Evolutionary conservation across 2,113 vertebrate genomes (phyloP).

Genomic region (Vulpes ferrilata): DNA sequence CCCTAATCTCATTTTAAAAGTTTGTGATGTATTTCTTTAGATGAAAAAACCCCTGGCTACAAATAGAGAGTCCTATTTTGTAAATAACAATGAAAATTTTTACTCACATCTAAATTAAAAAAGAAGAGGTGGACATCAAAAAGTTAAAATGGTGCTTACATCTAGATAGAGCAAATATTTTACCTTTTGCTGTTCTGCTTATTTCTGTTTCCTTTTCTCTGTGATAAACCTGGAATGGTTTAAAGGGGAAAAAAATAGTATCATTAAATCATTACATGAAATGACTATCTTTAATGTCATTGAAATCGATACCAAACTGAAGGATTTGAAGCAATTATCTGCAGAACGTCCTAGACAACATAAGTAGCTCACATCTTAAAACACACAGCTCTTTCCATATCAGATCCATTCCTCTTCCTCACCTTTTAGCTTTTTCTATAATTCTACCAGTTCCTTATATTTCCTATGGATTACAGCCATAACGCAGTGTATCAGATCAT

Average conservation of each 20-base stretch:
- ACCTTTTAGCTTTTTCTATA: neutral
- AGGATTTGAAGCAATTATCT: neutral
- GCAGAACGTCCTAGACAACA: neutral
- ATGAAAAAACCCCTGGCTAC: neutral
- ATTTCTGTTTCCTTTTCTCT: constrained; percentile 24
- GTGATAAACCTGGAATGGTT: neutral
- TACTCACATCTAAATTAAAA: neutral
- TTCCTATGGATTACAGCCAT: neutral
- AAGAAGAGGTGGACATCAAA: neutral
- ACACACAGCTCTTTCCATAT: neutral
- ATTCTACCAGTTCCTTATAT: neutral
- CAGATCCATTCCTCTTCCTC: neutral
- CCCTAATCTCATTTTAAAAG: neutral
- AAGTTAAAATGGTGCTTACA: neutral
- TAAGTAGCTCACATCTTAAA: neutral
- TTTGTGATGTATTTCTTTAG: neutral
- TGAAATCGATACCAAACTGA: neutral
- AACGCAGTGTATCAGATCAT: neutral
- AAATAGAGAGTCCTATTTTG: neutral
- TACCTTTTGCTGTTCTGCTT: neutral
- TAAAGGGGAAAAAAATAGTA: neutral
- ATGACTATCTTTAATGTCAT: neutral
- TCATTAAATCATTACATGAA: neutral
- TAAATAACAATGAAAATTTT: neutral
- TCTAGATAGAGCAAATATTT: neutral